These are phyloP conservation scores for Ptyas mucosa DNA, from an alignment of 2,113 vertebrate genomes.

Conservation along the genomic window DNA sequence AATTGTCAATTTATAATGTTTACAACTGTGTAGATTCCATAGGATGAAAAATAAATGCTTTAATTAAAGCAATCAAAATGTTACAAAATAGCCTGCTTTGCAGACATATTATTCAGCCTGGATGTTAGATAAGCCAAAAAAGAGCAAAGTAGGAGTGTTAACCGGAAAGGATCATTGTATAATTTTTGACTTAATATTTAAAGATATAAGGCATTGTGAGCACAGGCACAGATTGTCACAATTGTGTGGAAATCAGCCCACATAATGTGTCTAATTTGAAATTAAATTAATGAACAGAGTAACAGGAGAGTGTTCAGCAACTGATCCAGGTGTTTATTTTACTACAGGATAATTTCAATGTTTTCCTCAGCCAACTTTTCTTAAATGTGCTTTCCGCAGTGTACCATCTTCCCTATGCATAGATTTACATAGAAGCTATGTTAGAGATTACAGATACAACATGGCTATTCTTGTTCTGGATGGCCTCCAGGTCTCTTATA, in stretches of 20 bases:
- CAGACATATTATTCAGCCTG: not conserved
- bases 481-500: not conserved
- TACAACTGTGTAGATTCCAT: not conserved
- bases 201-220: not conserved
- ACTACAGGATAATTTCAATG: not conserved
- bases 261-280: not conserved
- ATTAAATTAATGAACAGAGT: not conserved
- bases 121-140: not conserved
- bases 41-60: not conserved
- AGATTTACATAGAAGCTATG: not conserved
- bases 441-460: not conserved
- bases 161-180: not conserved
- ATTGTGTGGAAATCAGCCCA: not conserved
- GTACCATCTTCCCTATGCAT: not conserved
- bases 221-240: not conserved
- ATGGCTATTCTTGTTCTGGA: not conserved
- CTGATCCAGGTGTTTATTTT: not conserved
- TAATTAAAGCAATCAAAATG: not conserved
- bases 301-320: not conserved
- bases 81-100: not conserved
- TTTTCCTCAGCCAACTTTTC: not conserved
- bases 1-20: not conserved
- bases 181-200: not conserved
- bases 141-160: not conserved
- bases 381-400: not conserved